Conservation (phyloP, 1,140 invertebrate species). For the Thrips palmi region DNA sequence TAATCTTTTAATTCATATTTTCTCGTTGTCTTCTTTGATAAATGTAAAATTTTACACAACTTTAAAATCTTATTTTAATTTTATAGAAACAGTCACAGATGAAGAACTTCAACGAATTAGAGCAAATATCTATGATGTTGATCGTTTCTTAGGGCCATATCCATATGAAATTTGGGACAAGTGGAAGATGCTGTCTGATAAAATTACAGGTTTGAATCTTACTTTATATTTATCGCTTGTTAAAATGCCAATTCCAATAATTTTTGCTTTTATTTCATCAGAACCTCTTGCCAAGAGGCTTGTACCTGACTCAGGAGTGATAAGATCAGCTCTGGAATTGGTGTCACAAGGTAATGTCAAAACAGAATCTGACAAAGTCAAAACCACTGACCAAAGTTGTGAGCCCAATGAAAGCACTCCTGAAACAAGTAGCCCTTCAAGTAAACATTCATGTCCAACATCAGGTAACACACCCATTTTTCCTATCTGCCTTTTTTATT, state of each 20-base stretch:
- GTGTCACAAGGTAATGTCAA: slow-evolving; percentile 39
- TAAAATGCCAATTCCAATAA: slow-evolving; percentile 5
- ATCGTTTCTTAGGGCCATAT: slow-evolving; percentile 73
- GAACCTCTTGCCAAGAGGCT: slow-evolving; percentile 29
- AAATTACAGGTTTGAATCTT: slow-evolving; percentile 36
- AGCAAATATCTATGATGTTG: slow-evolving; percentile 56
- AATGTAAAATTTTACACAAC: background rate
- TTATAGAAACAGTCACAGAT: slow-evolving; percentile 23
- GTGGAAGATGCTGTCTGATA: slow-evolving; percentile 67
- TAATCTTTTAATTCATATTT: background rate
- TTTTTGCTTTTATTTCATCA: slow-evolving; percentile 17
- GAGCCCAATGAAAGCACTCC: slow-evolving; percentile 9
- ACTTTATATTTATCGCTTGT: slow-evolving; percentile 1
- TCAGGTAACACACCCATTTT: slow-evolving; percentile 4
- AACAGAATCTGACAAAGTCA: slow-evolving; percentile 23
- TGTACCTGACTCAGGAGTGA: slow-evolving; percentile 37
- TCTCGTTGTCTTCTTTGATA: background rate
- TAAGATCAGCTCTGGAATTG: slow-evolving; percentile 51
- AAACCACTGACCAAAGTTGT: slow-evolving; percentile 14
- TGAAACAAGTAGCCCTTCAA: slow-evolving; percentile 14
- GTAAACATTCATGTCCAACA: slow-evolving; percentile 10
- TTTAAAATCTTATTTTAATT: background rate
- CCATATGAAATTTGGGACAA: slow-evolving; percentile 74
- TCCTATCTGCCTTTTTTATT: no score
- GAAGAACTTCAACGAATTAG: slow-evolving; percentile 39